phyloP scores from a whole-genome alignment of 2,888 invertebrate genomes.

The Stegophylla sp. region DNA sequence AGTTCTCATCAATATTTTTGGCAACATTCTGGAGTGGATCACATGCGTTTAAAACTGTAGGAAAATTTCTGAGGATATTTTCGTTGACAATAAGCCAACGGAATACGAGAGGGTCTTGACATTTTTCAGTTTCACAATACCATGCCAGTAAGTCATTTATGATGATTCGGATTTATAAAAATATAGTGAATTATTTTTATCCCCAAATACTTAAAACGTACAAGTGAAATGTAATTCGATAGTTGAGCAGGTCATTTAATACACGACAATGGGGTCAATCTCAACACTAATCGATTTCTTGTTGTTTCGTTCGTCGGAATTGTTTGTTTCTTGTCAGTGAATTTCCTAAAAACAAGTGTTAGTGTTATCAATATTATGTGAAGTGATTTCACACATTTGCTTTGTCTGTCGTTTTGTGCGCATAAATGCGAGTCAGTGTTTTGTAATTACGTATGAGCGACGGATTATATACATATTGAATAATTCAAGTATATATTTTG shows the following conservation, averaged over 20 bases:
- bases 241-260: not conserved
- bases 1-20: conserved; percentile 2
- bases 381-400: not conserved
- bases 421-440: too few relatives aligned
- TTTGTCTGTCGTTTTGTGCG: not conserved
- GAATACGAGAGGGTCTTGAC: not conserved
- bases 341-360: not conserved
- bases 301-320: not conserved
- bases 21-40: not conserved
- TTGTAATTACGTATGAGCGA: too few relatives aligned
- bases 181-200: not conserved
- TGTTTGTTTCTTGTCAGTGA: not conserved
- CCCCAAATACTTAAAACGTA: not conserved
- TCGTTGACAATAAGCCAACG: conserved; percentile 14
- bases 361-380: too few relatives aligned
- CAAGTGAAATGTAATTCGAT: conserved; percentile 9
- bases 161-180: not conserved
- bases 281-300: not conserved
- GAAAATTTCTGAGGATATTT: not conserved
- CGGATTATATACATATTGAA: conserved; percentile 27
- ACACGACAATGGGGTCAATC: not conserved
- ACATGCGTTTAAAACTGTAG: not conserved
- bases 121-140: not conserved
- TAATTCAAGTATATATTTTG: conserved; percentile 23
- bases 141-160: not conserved